Evolutionary conservation across 1,140 invertebrate species (phyloP).

Genomic region (Eciton burchellii): DNA sequence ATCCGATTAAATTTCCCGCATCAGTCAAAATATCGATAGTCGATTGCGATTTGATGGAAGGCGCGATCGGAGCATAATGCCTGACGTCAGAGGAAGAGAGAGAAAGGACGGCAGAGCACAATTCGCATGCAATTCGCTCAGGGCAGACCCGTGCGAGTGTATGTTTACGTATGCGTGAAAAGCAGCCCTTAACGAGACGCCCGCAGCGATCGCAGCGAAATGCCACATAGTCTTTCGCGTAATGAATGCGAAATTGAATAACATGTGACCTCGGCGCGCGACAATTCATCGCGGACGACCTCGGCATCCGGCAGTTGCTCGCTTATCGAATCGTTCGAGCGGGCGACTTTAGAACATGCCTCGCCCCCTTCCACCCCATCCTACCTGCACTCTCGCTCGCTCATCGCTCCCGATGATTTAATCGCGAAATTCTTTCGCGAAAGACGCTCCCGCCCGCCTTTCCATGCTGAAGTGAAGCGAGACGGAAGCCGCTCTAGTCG

Average conservation of each 20-base stretch:
- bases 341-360: neutral
- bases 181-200: slow-evolving; percentile 67
- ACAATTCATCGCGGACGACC: slow-evolving; percentile 54
- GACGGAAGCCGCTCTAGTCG: neutral
- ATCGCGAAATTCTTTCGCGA: slow-evolving; percentile 29
- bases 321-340: slow-evolving; percentile 26
- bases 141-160: neutral
- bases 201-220: slow-evolving; percentile 47
- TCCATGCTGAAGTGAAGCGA: neutral
- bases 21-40: slow-evolving; percentile 17
- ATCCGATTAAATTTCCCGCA: neutral
- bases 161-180: slow-evolving; percentile 6
- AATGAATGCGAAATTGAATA: slow-evolving; percentile 72
- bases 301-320: neutral
- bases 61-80: neutral
- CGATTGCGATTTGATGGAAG: slow-evolving; percentile 13
- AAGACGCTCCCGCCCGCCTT: neutral
- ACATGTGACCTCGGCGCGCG: slow-evolving; percentile 52
- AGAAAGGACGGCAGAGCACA: neutral
- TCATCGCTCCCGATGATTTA: slow-evolving; percentile 5
- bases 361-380: slow-evolving; percentile 2
- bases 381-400: neutral
- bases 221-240: slow-evolving; percentile 60
- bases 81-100: neutral
- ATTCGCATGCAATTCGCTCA: neutral